A percentile compares a stretch with the other conserved stretches of the same genome.
phyloP scores from a whole-genome alignment of 35 echinoderm and acorn worm genomes.

The Stichopus chloronotus region DNA sequence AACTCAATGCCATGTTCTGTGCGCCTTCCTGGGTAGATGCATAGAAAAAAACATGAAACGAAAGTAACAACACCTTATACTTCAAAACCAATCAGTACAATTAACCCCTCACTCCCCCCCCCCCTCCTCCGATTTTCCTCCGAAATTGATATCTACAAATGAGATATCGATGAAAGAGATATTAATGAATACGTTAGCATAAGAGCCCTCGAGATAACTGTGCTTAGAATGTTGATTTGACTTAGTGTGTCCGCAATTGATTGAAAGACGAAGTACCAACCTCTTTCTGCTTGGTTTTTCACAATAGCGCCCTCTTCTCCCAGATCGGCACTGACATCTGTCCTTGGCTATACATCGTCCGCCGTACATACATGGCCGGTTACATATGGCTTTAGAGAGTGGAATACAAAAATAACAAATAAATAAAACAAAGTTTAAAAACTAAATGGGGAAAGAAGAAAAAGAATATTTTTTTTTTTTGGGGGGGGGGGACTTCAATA shows the following conservation, averaged over 20 bases:
- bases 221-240: too few species aligned
- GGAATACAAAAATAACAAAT: slow-evolving; percentile 16
- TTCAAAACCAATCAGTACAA: too few species aligned
- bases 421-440: not conserved
- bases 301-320: slow-evolving; percentile 71
- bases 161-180: too few species aligned
- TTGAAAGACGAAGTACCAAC: not conserved
- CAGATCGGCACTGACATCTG: slow-evolving; percentile 72
- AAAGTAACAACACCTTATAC: too few species aligned
- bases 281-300: slow-evolving; percentile 32
- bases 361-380: slow-evolving; percentile 83
- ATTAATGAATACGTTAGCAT: too few species aligned
- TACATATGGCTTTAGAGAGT: slow-evolving; percentile 76
- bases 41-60: too few species aligned
- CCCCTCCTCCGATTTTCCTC: too few species aligned
- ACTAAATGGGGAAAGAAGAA: not conserved
- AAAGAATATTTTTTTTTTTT: not conserved
- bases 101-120: too few species aligned
- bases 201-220: too few species aligned
- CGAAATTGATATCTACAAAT: too few species aligned
- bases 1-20: not conserved
- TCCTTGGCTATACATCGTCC: slow-evolving; percentile 71
- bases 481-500: too few species aligned
- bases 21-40: not conserved
- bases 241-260: too few species aligned